Evolutionary conservation across 2,888 invertebrate species (phyloP).

Genomic region (Iphiclides podalirius): DNA sequence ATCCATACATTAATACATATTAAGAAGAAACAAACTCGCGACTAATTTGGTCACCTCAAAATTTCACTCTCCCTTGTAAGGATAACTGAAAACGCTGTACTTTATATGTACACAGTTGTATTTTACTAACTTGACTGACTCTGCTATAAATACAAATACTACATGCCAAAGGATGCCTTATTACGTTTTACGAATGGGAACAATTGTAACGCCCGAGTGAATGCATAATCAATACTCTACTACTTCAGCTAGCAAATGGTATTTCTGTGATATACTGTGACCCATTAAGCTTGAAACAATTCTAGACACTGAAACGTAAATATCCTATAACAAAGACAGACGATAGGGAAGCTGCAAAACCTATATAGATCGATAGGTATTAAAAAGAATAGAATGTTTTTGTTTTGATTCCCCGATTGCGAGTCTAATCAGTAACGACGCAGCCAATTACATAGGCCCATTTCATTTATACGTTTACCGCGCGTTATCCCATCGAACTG

Average conservation of each 20-base stretch:
- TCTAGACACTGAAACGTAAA: no score
- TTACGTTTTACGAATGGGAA: background rate
- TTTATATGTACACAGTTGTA: no score
- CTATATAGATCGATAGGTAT: no score
- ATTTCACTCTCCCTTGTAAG: no score
- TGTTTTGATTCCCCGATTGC: conserved; percentile 22
- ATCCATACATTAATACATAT: background rate
- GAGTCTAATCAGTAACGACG: conserved; percentile 39
- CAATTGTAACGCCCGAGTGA: background rate
- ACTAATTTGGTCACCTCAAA: no score
- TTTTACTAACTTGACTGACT: no score
- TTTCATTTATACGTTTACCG: conserved; percentile 49
- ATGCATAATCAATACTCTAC: background rate
- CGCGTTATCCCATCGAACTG: conserved; percentile 49
- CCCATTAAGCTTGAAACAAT: background rate
- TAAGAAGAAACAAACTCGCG: no score
- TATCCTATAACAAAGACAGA: no score
- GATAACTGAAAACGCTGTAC: no score
- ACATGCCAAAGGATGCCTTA: background rate
- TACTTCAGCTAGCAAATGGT: conserved; percentile 13
- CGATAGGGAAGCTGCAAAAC: no score
- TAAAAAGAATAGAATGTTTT: conserved; percentile 18
- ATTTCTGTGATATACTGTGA: background rate
- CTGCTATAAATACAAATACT: no score
- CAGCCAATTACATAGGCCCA: conserved; percentile 52